Evolutionary conservation across 1,140 invertebrate species (phyloP), one percentile per base, ranked within the genome.

Genomic region (Panulirus ornatus): DNA sequence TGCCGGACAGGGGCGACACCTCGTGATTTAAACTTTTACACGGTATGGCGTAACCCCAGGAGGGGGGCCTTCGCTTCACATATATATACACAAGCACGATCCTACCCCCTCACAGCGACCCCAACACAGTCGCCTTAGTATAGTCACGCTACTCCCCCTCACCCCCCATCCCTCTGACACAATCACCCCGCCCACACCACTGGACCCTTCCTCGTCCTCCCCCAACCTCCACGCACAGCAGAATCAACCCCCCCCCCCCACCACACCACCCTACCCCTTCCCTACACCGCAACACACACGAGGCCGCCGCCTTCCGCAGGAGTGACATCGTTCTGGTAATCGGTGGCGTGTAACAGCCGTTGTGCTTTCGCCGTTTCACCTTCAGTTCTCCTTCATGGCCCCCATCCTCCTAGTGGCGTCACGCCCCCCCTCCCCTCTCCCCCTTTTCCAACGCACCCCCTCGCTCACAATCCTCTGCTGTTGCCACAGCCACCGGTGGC

Each of bases 361-460:
- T 66, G 76, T 66, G 75, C 85, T 81, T 88, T 88, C 85, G 22
- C 81, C 58, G 81, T 66, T 84, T 38, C 81, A 70, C 85, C 85
- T 88, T 88, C 85, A 78, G 27, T 66, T 66, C 44, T 70, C 84
- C 71, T 85, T 66, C 75, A 79, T 66, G 22, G 19, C 75, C 47
- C 27, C 11, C 51, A n/a, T 3, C 22, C 82, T 42, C 82, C n/a
- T 22, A 51, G 6, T 19, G 38, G 11, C 38, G 2, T 27, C n/a
- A 30, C 78, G 1, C 11, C 78, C 30, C 9, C 36, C 51, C n/a
- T 30, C 51, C n/a, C 51, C 51, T 5, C 5, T 19, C n/a, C n/a
- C 58, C 19, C 58, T 19, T 63, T 30, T 1, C 14, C 11, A 19
- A 63, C 9, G 0, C 22, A 63, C 22, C n/a, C 58, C 22, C 58